Percentiles rank a stretch among this genome's conserved stretches.
phyloP scores from a whole-genome alignment of 1,140 invertebrate species.

The Scaptomyza graminum region DNA sequence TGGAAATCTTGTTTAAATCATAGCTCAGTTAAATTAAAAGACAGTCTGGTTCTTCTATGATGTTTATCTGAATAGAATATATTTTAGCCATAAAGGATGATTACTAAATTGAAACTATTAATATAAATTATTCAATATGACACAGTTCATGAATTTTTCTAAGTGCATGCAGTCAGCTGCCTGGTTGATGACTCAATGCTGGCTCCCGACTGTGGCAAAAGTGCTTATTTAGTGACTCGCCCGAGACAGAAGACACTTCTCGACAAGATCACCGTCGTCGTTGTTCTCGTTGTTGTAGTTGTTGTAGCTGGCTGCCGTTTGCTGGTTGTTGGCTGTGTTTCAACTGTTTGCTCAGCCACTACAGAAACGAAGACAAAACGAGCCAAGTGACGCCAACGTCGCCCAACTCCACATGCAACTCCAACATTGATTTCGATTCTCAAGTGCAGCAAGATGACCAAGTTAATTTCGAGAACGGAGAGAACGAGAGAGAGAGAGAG shows the following conservation, averaged over 20 bases:
- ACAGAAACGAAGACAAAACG: constrained; percentile 64
- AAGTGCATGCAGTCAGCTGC: not conserved
- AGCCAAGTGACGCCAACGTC: constrained; percentile 65
- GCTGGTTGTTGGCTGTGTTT: constrained; percentile 51
- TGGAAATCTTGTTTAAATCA: too few relatives aligned
- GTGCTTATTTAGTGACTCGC: constrained; percentile 81
- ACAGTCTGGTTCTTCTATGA: too few relatives aligned
- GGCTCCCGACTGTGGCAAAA: constrained; percentile 40
- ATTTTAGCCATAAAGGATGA: too few relatives aligned
- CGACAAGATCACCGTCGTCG: constrained; percentile 32
- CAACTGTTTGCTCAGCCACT: constrained; percentile 77
- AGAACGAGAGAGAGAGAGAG: not conserved
- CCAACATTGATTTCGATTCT: constrained; percentile 33
- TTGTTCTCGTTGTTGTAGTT: constrained; percentile 15
- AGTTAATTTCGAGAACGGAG: constrained; percentile 69
- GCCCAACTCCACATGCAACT: constrained; percentile 27
- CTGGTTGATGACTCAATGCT: constrained; percentile 54
- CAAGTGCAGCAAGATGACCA: constrained; percentile 79
- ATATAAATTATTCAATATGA: too few relatives aligned
- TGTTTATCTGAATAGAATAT: too few relatives aligned
- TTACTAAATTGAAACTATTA: too few relatives aligned
- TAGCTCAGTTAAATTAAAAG: too few relatives aligned
- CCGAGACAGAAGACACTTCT: constrained; percentile 70
- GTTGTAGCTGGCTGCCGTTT: constrained; percentile 65
- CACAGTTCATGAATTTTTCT: not conserved